Evolutionary conservation across 2,888 invertebrate genomes (phyloP).

Genomic region (Plutella xylostella): DNA sequence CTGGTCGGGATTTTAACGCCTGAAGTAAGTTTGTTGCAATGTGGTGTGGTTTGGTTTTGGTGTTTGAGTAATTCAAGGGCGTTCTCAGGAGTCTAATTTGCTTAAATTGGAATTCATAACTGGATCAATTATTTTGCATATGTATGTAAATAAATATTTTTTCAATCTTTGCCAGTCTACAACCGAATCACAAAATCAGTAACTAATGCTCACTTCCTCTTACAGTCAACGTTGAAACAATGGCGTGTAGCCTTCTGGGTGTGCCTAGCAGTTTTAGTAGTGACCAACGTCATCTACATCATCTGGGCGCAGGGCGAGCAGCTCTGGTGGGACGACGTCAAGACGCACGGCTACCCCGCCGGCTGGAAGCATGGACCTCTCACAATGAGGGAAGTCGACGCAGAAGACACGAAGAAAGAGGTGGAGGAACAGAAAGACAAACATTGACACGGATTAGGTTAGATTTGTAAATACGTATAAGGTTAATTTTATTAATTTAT

Average conservation of each 20-base stretch:
- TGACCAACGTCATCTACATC: conserved; percentile 77
- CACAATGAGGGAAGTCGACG: conserved; percentile 26
- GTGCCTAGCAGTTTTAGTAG: conserved; percentile 74
- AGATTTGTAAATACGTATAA: not conserved
- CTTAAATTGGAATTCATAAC: too few relatives aligned
- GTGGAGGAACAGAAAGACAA: conserved; percentile 11
- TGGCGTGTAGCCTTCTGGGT: conserved; percentile 89
- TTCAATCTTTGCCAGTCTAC: too few relatives aligned
- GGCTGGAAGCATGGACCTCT: conserved; percentile 49
- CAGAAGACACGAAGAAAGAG: conserved; percentile 29
- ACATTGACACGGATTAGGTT: not conserved
- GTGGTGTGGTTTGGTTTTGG: too few relatives aligned
- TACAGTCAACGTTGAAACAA: conserved; percentile 71
- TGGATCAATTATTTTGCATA: too few relatives aligned
- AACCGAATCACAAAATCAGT: too few relatives aligned
- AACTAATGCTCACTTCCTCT: too few relatives aligned
- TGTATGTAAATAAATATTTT: too few relatives aligned
- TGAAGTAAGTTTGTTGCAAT: conserved; percentile 50
- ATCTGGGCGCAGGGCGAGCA: conserved; percentile 80
- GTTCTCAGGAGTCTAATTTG: too few relatives aligned
- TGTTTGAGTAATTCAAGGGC: too few relatives aligned
- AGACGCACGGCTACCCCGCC: conserved; percentile 50
- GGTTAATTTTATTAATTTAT: not conserved
- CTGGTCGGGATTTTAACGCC: conserved; percentile 72
- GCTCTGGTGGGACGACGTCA: conserved; percentile 80